Percentiles rank a stretch among this genome's conserved stretches.
phyloP scores from a whole-genome alignment of 30 jellyfish, hydroid and myxozoan genomes.

The Aurelia aurita complex sp. Pacific region DNA sequence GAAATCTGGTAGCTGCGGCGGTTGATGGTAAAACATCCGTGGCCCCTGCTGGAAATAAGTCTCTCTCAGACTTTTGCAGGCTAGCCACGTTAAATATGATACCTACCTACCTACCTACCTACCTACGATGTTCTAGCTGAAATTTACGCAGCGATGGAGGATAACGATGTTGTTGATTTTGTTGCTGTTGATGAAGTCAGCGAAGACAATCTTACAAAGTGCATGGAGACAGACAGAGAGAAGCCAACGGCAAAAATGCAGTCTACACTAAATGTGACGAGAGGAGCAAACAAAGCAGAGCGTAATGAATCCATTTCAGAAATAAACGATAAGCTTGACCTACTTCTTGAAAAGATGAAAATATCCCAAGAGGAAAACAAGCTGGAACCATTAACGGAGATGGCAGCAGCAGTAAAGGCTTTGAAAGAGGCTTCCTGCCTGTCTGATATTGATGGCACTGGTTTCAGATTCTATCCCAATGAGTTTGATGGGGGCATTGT shows the following conservation, averaged over 20 bases:
- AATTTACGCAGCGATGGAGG: constrained; percentile 3
- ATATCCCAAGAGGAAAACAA: constrained; percentile 36
- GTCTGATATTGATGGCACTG: constrained; percentile 45
- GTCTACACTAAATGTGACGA: constrained; percentile 10
- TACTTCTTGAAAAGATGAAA: constrained; percentile 27
- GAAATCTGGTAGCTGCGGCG: too few relatives aligned
- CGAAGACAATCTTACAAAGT: background rate
- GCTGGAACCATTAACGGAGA: constrained; percentile 23
- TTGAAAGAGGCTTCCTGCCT: constrained; percentile 47
- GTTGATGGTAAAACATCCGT: too few relatives aligned
- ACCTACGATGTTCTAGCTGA: background rate
- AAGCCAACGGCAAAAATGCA: constrained; percentile 34
- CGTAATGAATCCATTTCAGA: constrained; percentile 16
- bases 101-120: too few relatives aligned
- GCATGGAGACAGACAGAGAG: constrained; percentile 4
- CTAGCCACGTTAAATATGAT: too few relatives aligned
- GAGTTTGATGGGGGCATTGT: constrained; percentile 60
- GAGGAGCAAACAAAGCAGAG: constrained; percentile 5
- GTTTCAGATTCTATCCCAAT: constrained; percentile 43
- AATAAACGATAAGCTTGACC: background rate
- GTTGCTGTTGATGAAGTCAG: constrained; percentile 6
- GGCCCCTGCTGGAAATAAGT: too few relatives aligned
- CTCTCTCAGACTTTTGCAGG: too few relatives aligned
- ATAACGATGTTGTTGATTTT: constrained; percentile 2
- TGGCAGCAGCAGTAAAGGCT: constrained; percentile 29